Base-by-base conservation (phyloP, 2,888 invertebrate genomes). In the Drosophila trichaetosa region DNA sequence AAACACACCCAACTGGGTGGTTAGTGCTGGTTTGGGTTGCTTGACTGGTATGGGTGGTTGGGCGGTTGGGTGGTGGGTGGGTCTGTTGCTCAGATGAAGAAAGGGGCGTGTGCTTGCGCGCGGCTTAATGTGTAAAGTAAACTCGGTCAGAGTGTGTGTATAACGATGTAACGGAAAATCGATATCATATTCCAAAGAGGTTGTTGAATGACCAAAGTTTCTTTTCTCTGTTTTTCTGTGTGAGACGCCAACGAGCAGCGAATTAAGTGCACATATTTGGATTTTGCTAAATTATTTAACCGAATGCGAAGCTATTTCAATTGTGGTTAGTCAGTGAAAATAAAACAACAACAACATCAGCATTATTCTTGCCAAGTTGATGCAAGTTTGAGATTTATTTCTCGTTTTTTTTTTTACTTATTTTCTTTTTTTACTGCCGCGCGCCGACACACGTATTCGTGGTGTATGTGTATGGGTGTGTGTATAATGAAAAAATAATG, bases 61-160 rank as follows among this genome's bases (percentile, higher is more conserved):
- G 36, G 58, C 38, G 29, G 33, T 8, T 56, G 52, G 18, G n/a
- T 33, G 21, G 49, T 4, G 13, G 31, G 52, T 57, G 59, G 48
- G 52, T 65, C 38, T 48, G 38, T 54, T 59, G 59, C 51, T 63
- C 67, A 21, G 36, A 65, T 46, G 79, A 65, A 18, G 38, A 38
- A 56, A 54, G 69, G 68, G 82, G 80, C 79, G 91, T 77, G 79
- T 79, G 73, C 79, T 72, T 69, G 67, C 65, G 64, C 86, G 88
- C 86, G 63, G 48, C 59, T 66, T 82, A 62, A 67, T 73, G 63
- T 77, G 69, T 69, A 65, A 73, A 71, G 69, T 69, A 63, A 90
- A 87, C 69, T 87, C 87, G 91, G 91, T 91, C 91, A 87, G 72
- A 77, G 83, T 82, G 87, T 89, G 82, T 90, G 90, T 89, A 91